phyloP scores from a whole-genome alignment of 92 coral and sea anemone species.

The Chrysogorgia sp. region DNA sequence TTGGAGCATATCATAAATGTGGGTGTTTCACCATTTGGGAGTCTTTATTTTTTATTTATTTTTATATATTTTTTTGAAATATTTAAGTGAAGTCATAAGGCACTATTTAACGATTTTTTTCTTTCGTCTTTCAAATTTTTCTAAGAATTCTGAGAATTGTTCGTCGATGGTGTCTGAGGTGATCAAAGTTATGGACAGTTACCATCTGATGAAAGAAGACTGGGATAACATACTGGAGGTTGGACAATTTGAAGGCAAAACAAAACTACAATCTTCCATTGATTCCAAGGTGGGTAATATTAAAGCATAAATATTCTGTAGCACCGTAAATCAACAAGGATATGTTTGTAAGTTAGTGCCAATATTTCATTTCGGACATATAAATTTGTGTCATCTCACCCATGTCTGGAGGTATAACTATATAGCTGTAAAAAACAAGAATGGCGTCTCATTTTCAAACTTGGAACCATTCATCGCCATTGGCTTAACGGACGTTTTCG shows the following conservation, averaged over 20 bases:
- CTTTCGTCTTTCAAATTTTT: background rate
- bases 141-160: slow-evolving; percentile 28
- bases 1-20: too few relatives aligned
- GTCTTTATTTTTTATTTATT: too few relatives aligned
- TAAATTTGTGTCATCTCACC: too few relatives aligned
- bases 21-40: too few relatives aligned
- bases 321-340: background rate
- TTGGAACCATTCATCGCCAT: too few relatives aligned
- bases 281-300: slow-evolving; percentile 78
- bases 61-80: too few relatives aligned
- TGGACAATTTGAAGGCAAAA: slow-evolving; percentile 80
- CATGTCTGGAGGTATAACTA: too few relatives aligned
- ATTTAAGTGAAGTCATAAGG: too few relatives aligned
- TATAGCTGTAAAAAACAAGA: too few relatives aligned
- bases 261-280: slow-evolving; percentile 78
- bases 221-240: slow-evolving; percentile 94
- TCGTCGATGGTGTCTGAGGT: slow-evolving; percentile 72
- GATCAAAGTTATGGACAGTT: slow-evolving; percentile 73
- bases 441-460: too few relatives aligned
- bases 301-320: background rate
- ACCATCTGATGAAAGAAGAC: slow-evolving; percentile 87
- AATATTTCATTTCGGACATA: background rate
- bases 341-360: background rate
- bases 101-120: background rate
- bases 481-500: too few relatives aligned